phyloP scores from a whole-genome alignment of 2,797 vertebrate species.

The Bradypodion ventrale region DNA sequence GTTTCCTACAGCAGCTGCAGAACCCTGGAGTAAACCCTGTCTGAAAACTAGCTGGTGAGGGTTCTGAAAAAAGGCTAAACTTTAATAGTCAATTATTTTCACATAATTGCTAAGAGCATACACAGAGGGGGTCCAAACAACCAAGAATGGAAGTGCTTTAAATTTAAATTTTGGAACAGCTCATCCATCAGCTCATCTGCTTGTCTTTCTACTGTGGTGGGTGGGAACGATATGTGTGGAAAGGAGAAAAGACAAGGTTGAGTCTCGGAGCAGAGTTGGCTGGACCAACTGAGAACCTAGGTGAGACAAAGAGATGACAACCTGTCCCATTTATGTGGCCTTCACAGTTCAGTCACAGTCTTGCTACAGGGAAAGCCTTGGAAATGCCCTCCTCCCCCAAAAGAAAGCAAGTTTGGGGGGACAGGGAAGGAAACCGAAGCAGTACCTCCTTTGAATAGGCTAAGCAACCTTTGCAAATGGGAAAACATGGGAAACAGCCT shows the following conservation, averaged over 20 bases:
- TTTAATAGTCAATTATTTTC: not conserved
- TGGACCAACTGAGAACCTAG: slow-evolving; percentile 11
- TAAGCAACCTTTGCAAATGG: not conserved
- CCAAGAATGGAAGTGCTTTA: not conserved
- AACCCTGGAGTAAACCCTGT: not conserved
- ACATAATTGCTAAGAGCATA: slow-evolving; percentile 21
- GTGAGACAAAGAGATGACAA: slow-evolving; percentile 19
- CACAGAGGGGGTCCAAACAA: not conserved
- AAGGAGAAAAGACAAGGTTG: not conserved
- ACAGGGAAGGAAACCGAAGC: not conserved
- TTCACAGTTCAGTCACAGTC: slow-evolving; percentile 9
- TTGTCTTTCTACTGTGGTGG: not conserved
- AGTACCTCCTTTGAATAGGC: slow-evolving; percentile 18
- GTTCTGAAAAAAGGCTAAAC: not conserved
- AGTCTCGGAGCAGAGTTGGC: not conserved
- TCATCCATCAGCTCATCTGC: not conserved
- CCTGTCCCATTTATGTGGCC: not conserved
- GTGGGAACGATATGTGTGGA: not conserved
- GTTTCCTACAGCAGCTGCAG: not conserved
- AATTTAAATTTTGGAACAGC: slow-evolving; percentile 20
- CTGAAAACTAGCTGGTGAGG: not conserved
- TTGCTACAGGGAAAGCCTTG: slow-evolving; percentile 16
- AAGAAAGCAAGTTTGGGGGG: not conserved
- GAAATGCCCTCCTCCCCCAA: not conserved
- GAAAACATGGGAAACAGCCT: not conserved